phyloP scores from a whole-genome alignment of 2,888 invertebrate species.

The Alitta virens region DNA sequence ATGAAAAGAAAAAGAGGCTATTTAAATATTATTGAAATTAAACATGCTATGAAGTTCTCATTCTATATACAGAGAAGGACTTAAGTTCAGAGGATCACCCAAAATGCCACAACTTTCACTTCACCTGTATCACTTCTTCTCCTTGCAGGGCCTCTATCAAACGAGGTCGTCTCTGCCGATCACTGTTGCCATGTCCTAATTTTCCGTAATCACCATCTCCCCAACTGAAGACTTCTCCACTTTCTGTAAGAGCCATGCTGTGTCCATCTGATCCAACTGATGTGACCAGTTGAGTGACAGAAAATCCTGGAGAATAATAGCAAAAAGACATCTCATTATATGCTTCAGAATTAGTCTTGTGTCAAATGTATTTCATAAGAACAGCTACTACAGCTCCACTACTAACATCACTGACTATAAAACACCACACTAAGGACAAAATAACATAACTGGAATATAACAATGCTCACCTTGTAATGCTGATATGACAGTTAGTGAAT shows the following conservation, averaged over 20 bases:
- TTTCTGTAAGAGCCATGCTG: constrained; percentile 66
- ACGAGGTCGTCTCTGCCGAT: constrained; percentile 65
- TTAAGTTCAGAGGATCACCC: too few relatives aligned
- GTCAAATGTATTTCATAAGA: too few relatives aligned
- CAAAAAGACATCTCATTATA: too few relatives aligned
- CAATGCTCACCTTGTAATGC: constrained; percentile 60
- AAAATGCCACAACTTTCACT: too few relatives aligned
- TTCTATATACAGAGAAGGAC: too few relatives aligned
- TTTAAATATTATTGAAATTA: too few relatives aligned
- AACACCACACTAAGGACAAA: neutral
- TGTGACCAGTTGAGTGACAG: constrained; percentile 65
- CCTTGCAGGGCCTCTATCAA: constrained; percentile 66
- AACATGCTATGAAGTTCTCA: too few relatives aligned
- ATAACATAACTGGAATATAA: too few relatives aligned
- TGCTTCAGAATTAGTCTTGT: too few relatives aligned
- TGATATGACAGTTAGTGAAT: constrained; percentile 63
- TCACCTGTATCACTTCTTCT: constrained; percentile 64
- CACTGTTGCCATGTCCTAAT: constrained; percentile 68
- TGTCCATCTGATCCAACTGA: constrained; percentile 69
- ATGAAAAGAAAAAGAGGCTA: too few relatives aligned
- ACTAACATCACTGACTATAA: too few relatives aligned
- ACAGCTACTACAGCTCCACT: too few relatives aligned
- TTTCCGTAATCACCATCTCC: constrained; percentile 70
- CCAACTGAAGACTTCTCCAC: constrained; percentile 69
- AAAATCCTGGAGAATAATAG: constrained; percentile 59